Evolutionary conservation across 2,113 vertebrate species (phyloP).

Genomic region (Amblyopsis rosae): DNA sequence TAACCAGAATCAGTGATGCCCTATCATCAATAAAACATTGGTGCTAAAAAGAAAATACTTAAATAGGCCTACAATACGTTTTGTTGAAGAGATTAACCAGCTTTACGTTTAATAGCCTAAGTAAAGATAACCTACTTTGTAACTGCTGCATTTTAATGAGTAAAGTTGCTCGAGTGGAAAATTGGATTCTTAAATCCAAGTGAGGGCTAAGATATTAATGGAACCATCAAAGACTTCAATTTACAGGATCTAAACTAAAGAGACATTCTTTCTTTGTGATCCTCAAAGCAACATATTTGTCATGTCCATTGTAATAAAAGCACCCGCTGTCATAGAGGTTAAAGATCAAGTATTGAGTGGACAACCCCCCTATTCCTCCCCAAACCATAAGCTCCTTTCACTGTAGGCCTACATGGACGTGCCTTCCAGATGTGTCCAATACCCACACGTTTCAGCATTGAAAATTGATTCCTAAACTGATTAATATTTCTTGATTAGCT

Average conservation of each 20-base stretch:
- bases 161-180: slow-evolving; percentile 30
- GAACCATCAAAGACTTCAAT: slow-evolving; percentile 11
- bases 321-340: no score
- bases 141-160: slow-evolving; percentile 42
- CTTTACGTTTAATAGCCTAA: slow-evolving; percentile 2
- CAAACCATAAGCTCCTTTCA: slow-evolving; percentile 12
- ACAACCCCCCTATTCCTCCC: no score
- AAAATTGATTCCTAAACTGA: slow-evolving; percentile 22
- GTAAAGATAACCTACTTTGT: slow-evolving; percentile 28
- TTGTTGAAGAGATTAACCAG: no score
- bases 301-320: not conserved
- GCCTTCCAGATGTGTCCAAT: not conserved
- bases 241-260: not conserved
- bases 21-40: no score
- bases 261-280: not conserved
- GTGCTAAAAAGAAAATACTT: no score
- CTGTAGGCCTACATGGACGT: slow-evolving; percentile 29
- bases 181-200: slow-evolving; percentile 35
- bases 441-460: no score
- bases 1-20: no score
- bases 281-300: slow-evolving; percentile 11
- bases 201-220: slow-evolving; percentile 11
- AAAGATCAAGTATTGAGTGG: no score
- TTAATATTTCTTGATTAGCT: slow-evolving; percentile 12
- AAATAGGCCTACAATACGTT: no score